Base-by-base conservation (phyloP, 2,888 invertebrate species). In the Platycheirus rosarum region DNA sequence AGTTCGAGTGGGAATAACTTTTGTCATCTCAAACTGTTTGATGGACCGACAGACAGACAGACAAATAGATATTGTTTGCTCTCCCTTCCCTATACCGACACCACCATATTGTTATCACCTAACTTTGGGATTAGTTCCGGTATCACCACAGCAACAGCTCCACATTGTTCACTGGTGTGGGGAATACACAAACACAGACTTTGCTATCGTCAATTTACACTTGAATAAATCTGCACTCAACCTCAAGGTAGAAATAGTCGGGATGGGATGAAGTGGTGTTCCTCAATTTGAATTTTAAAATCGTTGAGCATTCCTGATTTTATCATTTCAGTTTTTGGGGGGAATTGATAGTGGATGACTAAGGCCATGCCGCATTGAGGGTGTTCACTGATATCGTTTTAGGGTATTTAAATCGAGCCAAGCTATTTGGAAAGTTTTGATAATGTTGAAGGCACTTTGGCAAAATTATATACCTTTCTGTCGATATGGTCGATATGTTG, bases 161-260 rank as follows among this genome's bases (percentile, higher is more conserved):
- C 46, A 23, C 37, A 68, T 62, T 73, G 32, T 51, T 14, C 55
- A 73, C 26, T 29, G 42, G 13, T 42, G 26, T 44, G 16, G 29
- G n/a, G 44, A 18, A 32, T 37, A 60, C 44, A 60, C 66, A 73
- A 66, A 32, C 71, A 40, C 44, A 40, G 23, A 42, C 40, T 57
- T 57, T 42, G 75, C 48, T 79, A 69, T 79, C 75, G 44, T 51
- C 75, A 57, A 49, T 69, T 79, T 74, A 79, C 79, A 74, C 75
- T 55, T 69, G 75, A 49, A 49, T 79, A 74, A 63, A 57, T 75
- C 63, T 51, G 49, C 79, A 79, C 74, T 69, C 26, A 69, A 63
- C 75, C 69, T 49, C 53, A 76, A 63, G 63, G 63, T 49, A 20
- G 55, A 42, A 26, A 44, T 60, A 69, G 55, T 74, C 46, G 18